phyloP scores from a whole-genome alignment of 2,888 invertebrate species.

The Uloborus plumipes region DNA sequence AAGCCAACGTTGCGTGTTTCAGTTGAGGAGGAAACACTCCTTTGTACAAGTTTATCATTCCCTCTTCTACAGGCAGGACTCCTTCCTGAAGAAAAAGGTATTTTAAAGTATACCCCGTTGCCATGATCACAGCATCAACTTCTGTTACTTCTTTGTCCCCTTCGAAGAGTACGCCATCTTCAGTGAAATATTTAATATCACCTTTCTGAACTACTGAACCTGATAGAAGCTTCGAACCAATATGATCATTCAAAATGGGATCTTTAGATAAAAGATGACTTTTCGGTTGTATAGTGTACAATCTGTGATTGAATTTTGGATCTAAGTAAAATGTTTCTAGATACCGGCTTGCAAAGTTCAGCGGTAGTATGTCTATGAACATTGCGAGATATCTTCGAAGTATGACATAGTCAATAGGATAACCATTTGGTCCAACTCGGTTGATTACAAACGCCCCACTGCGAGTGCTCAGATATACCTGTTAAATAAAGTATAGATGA shows the following conservation, averaged over 20 bases:
- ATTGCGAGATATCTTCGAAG: slow-evolving; percentile 2
- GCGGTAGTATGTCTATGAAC: slow-evolving; percentile 15
- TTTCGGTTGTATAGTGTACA: slow-evolving; percentile 71
- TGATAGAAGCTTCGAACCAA: slow-evolving; percentile 71
- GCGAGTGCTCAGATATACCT: slow-evolving; percentile 57
- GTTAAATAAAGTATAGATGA: neutral
- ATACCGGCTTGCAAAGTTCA: slow-evolving; percentile 17
- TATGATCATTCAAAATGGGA: slow-evolving; percentile 71
- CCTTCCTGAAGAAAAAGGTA: slow-evolving; percentile 70
- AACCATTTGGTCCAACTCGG: slow-evolving; percentile 61
- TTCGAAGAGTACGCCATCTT: slow-evolving; percentile 68
- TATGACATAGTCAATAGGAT: slow-evolving; percentile 33
- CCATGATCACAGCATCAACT: slow-evolving; percentile 70
- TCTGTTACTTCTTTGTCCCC: slow-evolving; percentile 67
- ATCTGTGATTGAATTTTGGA: slow-evolving; percentile 70
- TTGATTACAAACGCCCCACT: slow-evolving; percentile 36
- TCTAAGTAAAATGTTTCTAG: slow-evolving; percentile 66
- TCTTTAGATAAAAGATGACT: slow-evolving; percentile 68
- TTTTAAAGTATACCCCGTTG: slow-evolving; percentile 70
- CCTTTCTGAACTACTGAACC: slow-evolving; percentile 69
- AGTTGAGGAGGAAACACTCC: slow-evolving; percentile 67
- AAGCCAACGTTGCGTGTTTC: slow-evolving; percentile 67
- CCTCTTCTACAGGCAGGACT: slow-evolving; percentile 29
- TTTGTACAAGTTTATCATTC: slow-evolving; percentile 65
- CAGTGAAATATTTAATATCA: slow-evolving; percentile 68